Base-by-base conservation (phyloP, 2,113 vertebrate genomes). In the Perca schrenkii region DNA sequence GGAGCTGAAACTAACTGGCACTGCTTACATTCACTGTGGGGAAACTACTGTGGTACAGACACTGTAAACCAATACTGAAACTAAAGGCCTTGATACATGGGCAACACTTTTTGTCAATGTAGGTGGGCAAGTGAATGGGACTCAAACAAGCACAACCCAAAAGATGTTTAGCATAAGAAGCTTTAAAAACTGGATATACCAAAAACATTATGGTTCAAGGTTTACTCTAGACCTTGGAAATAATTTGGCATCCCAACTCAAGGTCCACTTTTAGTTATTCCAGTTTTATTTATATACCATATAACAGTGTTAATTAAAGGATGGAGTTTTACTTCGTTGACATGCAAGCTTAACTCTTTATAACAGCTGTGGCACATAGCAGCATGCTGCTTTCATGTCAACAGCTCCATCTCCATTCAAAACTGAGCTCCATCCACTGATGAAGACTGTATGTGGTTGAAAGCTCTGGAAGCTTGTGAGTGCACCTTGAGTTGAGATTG, bases 1-100 rank as follows among this genome's bases (percentile, higher is more conserved):
- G 88, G 84, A 88, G 87, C 88, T 84, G 66, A 84, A 91, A 83
- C 80, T 73, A 82, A 87, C 93, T 94, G 90, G 82, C 80, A 88
- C 82, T 52, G 80, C 79, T 88, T 68, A 71, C 63, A 74, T 84
- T 86, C 67, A 85, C 88, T 82, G 87, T 72, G 79, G 86, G 76
- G 80, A 86, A 85, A 86, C 85, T 86, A 79, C 84, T 80, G 88
- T 79, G 86, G 86, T 84, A 68, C 74, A 80, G 82, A 88, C 83
- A 89, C 86, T 91, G 89, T 92, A 94, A 93, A 93, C 93, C 91
- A 82, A 83, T 91, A 88, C 90, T 89, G 86, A 83, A 89, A 89
- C 90, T 71, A 65, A 68, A 89, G 85, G 88, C 91, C 89, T 91
- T 88, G 86, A 84, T 86, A 84, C 70, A 86, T 31, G 75, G 79